Percentiles rank a stretch among this genome's conserved stretches.
Conservation (phyloP, 2,113 vertebrate species). For the Mohoua ochrocephala region DNA sequence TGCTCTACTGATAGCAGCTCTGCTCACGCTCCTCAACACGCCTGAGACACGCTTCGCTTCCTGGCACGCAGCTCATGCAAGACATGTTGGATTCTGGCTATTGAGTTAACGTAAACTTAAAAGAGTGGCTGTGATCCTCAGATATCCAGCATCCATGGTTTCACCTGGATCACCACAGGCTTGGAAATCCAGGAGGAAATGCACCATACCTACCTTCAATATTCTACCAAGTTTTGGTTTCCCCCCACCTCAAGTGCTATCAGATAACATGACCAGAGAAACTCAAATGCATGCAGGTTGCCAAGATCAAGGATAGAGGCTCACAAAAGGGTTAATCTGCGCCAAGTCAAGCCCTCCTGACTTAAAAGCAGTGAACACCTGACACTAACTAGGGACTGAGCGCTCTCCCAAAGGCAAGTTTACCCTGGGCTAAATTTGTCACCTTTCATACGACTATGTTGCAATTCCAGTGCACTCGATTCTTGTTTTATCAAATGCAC, state of each 20-base stretch:
- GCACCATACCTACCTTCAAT: not conserved
- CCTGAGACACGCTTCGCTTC: accelerated
- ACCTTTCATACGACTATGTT: slow-evolving; percentile 11
- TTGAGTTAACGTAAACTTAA: not conserved
- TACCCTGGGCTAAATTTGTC: slow-evolving; percentile 31
- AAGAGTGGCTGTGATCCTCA: not conserved
- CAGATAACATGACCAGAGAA: not conserved
- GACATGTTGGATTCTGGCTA: not conserved
- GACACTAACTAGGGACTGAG: not conserved
- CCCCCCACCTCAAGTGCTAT: not conserved
- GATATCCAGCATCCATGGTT: not conserved
- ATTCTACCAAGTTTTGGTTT: not conserved
- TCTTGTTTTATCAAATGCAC: not conserved
- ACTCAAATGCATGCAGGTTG: not conserved
- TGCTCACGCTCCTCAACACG: not conserved
- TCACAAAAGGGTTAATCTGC: slow-evolving; percentile 11
- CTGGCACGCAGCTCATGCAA: not conserved
- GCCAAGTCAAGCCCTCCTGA: not conserved
- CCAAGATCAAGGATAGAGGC: accelerated
- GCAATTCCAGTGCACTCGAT: not conserved
- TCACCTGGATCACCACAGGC: not conserved
- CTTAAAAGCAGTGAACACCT: not conserved
- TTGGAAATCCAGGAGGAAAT: not conserved
- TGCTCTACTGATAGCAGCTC: not conserved
- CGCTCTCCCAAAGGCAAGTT: not conserved